Conservation (phyloP, 1,140 invertebrate genomes). For the Penaeus chinensis region DNA sequence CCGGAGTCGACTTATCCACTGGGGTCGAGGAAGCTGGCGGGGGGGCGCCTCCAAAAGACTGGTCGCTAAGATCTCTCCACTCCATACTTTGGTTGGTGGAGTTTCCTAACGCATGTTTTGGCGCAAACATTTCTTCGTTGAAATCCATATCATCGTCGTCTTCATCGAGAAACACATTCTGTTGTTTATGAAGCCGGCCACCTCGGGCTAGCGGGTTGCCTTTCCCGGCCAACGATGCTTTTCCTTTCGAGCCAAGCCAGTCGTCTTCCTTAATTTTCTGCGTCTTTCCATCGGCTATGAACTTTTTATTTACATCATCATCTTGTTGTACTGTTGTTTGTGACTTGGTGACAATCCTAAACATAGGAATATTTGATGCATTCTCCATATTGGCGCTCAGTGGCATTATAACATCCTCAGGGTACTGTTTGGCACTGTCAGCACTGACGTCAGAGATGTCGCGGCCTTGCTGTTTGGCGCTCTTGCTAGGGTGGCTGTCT, state of each 20-base stretch:
- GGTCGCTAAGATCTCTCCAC: no score
- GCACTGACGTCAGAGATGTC: slow-evolving; percentile 12
- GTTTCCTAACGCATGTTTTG: not conserved
- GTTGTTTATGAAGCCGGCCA: not conserved
- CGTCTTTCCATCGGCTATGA: slow-evolving; percentile 45
- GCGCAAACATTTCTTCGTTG: slow-evolving; percentile 47
- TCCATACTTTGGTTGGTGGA: not conserved
- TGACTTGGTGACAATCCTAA: slow-evolving; percentile 42
- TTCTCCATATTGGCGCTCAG: not conserved
- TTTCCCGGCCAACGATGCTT: not conserved
- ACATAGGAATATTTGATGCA: slow-evolving; percentile 37
- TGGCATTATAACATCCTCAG: slow-evolving; percentile 15
- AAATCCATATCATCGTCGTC: slow-evolving; percentile 46
- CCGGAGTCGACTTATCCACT: no score
- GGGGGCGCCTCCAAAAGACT: no score
- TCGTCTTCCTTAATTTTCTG: slow-evolving; percentile 30
- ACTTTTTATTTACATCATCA: slow-evolving; percentile 15
- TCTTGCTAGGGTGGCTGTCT: no score
- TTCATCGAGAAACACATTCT: slow-evolving; percentile 8
- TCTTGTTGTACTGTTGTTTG: slow-evolving; percentile 18
- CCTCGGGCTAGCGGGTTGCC: slow-evolving; percentile 27
- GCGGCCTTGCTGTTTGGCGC: no score
- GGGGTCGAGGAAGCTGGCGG: no score
- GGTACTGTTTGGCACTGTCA: not conserved
- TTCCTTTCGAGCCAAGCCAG: slow-evolving; percentile 22